These are phyloP conservation scores for Acarapis woodi DNA, from an alignment of 1,140 invertebrate species.

Conservation along the genomic window DNA sequence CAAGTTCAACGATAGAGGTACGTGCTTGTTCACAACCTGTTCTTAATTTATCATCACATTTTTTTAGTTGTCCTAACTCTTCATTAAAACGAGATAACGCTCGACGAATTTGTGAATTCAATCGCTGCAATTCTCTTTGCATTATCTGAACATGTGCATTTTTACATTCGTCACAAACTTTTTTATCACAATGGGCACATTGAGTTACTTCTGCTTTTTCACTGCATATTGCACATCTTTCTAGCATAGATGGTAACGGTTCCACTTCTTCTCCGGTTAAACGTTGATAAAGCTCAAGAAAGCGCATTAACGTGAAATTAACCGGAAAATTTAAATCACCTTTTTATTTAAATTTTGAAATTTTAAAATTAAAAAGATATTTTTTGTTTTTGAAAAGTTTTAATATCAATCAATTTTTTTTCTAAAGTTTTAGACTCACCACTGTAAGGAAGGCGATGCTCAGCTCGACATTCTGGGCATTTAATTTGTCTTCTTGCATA, in stretches of 20 bases:
- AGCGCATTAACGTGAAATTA: conserved; percentile 78
- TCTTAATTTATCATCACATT: conserved; percentile 49
- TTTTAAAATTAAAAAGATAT: no score
- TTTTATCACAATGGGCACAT: conserved; percentile 81
- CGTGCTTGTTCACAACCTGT: conserved; percentile 49
- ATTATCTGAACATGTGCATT: conserved; percentile 83
- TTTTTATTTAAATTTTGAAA: no score
- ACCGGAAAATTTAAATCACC: conserved; percentile 81
- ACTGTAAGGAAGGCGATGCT: conserved; percentile 85
- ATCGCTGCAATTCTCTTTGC: conserved; percentile 63
- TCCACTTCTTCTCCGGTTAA: conserved; percentile 35
- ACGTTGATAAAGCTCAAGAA: conserved; percentile 75
- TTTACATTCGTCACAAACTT: conserved; percentile 57
- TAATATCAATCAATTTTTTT: no score
- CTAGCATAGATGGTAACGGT: conserved; percentile 17
- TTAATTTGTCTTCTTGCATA: conserved; percentile 80
- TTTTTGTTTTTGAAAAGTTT: no score
- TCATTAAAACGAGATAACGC: conserved; percentile 58
- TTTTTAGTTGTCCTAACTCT: conserved; percentile 45
- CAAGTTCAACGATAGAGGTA: conserved; percentile 75
- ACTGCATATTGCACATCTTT: conserved; percentile 39
- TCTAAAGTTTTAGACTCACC: no score
- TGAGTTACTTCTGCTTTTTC: conserved; percentile 65
- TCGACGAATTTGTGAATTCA: conserved; percentile 37
- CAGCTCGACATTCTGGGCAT: conserved; percentile 92